A percentile compares a stretch with the other conserved stretches of the same genome.
These are phyloP conservation scores for Elanoides forficatus DNA, from an alignment of 2,113 vertebrate species.

Conservation along the genomic window DNA sequence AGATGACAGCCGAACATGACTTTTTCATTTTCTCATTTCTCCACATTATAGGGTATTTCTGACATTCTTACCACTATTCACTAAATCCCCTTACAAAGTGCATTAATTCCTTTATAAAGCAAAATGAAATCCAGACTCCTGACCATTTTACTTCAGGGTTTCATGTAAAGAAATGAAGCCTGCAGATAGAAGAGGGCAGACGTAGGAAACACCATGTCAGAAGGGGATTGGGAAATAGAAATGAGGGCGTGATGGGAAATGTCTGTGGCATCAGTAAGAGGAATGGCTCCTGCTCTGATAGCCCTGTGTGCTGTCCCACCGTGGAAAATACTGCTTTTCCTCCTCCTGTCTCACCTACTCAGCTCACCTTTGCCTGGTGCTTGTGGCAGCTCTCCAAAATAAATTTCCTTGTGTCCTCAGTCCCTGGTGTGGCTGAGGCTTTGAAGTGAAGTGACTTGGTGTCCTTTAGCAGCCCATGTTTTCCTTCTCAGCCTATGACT, in stretches of 20 bases:
- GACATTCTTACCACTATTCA: not conserved
- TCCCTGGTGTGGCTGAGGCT: not conserved
- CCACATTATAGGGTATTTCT: not conserved
- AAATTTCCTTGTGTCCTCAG: not conserved
- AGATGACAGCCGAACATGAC: not conserved
- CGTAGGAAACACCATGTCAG: rapidly evolving
- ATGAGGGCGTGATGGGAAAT: not conserved
- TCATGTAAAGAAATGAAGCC: not conserved
- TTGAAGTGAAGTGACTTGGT: not conserved
- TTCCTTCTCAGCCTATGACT: rapidly evolving
- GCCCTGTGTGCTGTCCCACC: rapidly evolving
- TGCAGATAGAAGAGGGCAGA: not conserved
- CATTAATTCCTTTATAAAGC: not conserved
- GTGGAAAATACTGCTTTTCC: not conserved
- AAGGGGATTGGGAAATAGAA: not conserved
- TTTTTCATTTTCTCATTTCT: not conserved
- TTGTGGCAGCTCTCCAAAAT: not conserved
- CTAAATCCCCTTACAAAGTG: not conserved
- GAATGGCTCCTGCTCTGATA: not conserved
- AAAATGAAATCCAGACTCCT: not conserved
- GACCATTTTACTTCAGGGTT: not conserved
- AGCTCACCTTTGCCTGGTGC: not conserved
- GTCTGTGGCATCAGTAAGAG: not conserved
- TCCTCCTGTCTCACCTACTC: not conserved
- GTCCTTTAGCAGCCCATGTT: not conserved